These are phyloP conservation scores for Pseudomyrmex dendroicus DNA, from an alignment of 1,140 invertebrate genomes.

Conservation along the genomic window DNA sequence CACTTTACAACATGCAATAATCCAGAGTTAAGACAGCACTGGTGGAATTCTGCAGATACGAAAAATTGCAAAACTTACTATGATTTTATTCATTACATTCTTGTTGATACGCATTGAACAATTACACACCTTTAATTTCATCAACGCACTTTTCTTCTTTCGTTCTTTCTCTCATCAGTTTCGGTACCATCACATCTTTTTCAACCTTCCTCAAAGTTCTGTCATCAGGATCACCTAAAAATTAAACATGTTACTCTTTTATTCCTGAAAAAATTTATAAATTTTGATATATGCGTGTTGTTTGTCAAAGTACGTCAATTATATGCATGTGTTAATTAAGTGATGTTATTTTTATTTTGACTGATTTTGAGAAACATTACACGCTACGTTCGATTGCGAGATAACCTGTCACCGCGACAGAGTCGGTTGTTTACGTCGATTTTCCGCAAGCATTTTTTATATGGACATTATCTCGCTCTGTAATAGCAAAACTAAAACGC, in stretches of 20 bases:
- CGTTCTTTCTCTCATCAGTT: conserved; percentile 92
- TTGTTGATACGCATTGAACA: neutral
- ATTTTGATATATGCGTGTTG: no score
- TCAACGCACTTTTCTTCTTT: conserved; percentile 90
- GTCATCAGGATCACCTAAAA: conserved; percentile 94
- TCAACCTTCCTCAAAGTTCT: conserved; percentile 92
- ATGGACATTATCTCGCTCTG: no score
- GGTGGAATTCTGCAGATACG: conserved; percentile 85
- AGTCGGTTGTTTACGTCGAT: no score
- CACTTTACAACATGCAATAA: conserved; percentile 90
- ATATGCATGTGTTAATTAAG: no score
- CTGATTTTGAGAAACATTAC: no score
- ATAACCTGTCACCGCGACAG: no score
- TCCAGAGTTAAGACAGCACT: conserved; percentile 90
- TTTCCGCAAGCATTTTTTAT: no score
- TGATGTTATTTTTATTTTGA: no score
- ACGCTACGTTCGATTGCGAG: no score
- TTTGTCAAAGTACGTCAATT: no score
- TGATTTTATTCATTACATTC: neutral
- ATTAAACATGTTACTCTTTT: neutral
- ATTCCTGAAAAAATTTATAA: no score
- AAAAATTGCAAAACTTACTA: neutral
- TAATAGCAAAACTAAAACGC: no score
- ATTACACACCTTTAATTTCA: conserved; percentile 88
- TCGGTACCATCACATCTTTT: conserved; percentile 92